Evolutionary conservation across 1,140 invertebrate species (phyloP), one percentile per base, ranked within the genome.

Genomic region (Brachionus rotundiformis): DNA sequence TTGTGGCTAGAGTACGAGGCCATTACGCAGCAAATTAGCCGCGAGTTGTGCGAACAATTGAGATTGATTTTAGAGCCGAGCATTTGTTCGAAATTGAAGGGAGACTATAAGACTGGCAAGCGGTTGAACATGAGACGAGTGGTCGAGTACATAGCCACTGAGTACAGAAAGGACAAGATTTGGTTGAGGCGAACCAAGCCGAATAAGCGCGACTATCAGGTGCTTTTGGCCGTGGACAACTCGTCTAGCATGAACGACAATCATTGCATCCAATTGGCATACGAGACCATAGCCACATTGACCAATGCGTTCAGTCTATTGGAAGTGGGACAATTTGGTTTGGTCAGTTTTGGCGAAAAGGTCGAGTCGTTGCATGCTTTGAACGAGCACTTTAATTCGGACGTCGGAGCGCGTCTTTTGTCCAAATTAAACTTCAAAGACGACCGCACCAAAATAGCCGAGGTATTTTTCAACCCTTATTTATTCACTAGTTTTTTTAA

Each of bases 81-180:
- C 0, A 92, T 94, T 85, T 93, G 95, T 0, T 93, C 95, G 0
- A 92, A 94, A 83, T 88, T 59, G 83, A 90, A 93, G 83, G 95
- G 95, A 83, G 97, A 99, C 88, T 99, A 96, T 86, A 91, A 95
- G 82, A 98, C 95, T 1, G 98, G 98, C 5, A 94, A 95, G 84
- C 90, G 98, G 33, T 92, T 99, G 19, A 99, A 99, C 87, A 99
- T 99, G 96, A 91, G 95, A 59, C 95, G 96, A 87, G 90, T 92
- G 2, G 98, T 99, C 85, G 94, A 95, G 0, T 99, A 98, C 87
- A 97, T 99, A 84, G 98, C 98, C 6, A 98, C 95, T 84, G 93
- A 98, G 86, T 99, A 98, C 88, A 91, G 96, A 39, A 99, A 99
- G 86, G 96, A 99, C 86, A 97, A 98, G 87, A 99, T 99, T 85